Evolutionary conservation across 1,140 invertebrate genomes (phyloP), one percentile per base, ranked within the genome.

Genomic region (Halyomorpha halys): DNA sequence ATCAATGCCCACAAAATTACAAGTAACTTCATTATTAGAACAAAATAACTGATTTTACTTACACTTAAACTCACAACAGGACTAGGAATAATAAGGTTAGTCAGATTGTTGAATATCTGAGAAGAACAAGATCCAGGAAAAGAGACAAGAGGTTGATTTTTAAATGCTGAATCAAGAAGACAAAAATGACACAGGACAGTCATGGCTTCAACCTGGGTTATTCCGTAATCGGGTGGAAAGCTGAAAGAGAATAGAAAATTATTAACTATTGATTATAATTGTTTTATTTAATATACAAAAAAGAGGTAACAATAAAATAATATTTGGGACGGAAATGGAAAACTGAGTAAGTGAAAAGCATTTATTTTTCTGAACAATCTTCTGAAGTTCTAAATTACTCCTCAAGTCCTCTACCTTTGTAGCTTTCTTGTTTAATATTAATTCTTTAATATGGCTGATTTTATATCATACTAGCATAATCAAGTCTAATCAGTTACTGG

Each of bases 181-280:
- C 90, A 93, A 74, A 90, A 93, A 74, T 94, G 91, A 69, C 88
- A 83, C 8, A 94, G 75, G 44, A 89, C 86, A 0, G 89, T 91
- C 61, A 94, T 73, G 0, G 88, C 86, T 76, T 94, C 89, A 63
- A 94, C 73, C 72, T 90, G 81, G 0, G 82, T 88, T 1, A 91
- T 79, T 1, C 88, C 81, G 73, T 94, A 91, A 76, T 94, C 90
- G 1, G 87, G 83, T 2, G 87, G 86, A 34, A 75, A 67, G 27
- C 73, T 73, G 59, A 47, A 69, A 61, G 18, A 62, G 64, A 44
- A 8, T 14, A 14, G 5, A 21, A n/a, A 59, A 25, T 8, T 27
- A 59, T 11, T 9, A 39, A 1, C 4, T 3, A 11, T 39, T 13
- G 11, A 39, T 39, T 11, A 6, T 39, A 11, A 39, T 39, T 11